A percentile compares a stretch with the other conserved stretches of the same genome.
These are phyloP conservation scores for Cyprinodon tularosa DNA, from an alignment of 2,113 vertebrate genomes.

Conservation along the genomic window DNA sequence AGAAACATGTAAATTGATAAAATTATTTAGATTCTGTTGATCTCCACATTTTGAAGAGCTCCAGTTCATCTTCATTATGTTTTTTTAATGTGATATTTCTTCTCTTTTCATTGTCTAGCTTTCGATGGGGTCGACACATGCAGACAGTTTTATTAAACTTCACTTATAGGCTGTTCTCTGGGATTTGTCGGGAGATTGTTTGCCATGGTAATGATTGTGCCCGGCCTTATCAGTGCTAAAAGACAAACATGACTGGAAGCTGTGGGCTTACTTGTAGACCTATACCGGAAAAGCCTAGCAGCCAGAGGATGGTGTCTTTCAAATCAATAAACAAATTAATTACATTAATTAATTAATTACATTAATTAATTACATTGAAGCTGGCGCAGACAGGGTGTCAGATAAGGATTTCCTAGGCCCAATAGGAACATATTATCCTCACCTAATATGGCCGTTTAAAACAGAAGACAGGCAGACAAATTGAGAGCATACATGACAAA, in stretches of 20 bases:
- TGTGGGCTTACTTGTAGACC: slow-evolving; percentile 4
- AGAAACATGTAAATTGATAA: not conserved
- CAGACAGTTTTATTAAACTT: not conserved
- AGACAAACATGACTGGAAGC: slow-evolving; percentile 42
- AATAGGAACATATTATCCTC: not conserved
- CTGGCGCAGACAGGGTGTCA: not conserved
- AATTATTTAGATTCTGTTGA: not conserved
- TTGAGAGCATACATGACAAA: slow-evolving; percentile 1
- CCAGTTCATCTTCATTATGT: not conserved
- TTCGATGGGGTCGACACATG: not conserved
- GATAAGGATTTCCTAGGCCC: slow-evolving; percentile 19
- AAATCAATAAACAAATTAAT: slow-evolving; percentile 78
- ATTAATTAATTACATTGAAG: slow-evolving; percentile 71
- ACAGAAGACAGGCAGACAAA: not conserved
- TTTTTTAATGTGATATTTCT: not conserved
- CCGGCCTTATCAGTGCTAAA: slow-evolving; percentile 23
- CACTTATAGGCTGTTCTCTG: not conserved
- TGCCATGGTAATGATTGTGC: slow-evolving; percentile 36
- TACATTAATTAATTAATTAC: too few relatives aligned
- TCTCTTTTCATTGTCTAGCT: not conserved
- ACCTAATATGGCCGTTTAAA: not conserved
- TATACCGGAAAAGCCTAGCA: slow-evolving; percentile 5
- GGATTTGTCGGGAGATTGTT: slow-evolving; percentile 35
- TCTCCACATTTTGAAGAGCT: not conserved
- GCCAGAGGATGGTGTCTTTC: slow-evolving; percentile 52